A percentile compares a stretch with the other conserved stretches of the same genome.
Evolutionary conservation across 30 jellyfish, hydroid and myxozoan species (phyloP).

Genomic region (Nemopilema nomurai): DNA sequence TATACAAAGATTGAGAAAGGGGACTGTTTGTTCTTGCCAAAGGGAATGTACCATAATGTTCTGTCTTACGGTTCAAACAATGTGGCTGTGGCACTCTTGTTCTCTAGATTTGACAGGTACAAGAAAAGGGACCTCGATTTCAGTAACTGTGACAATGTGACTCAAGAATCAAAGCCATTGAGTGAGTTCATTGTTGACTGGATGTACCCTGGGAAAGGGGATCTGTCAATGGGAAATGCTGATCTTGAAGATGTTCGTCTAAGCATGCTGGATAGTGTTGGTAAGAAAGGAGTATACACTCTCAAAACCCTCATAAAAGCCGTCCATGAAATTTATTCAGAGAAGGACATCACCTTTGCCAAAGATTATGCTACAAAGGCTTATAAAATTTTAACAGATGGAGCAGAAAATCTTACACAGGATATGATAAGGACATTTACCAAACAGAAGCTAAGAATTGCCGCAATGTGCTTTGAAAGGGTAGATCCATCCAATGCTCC

Average conservation of each 20-base stretch:
- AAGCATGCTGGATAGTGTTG: slow-evolving; percentile 19
- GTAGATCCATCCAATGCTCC: slow-evolving; percentile 72
- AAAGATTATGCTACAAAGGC: slow-evolving; percentile 37
- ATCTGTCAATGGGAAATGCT: slow-evolving; percentile 85
- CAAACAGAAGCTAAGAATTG: slow-evolving; percentile 50
- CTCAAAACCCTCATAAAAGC: slow-evolving; percentile 40
- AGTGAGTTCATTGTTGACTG: slow-evolving; percentile 78
- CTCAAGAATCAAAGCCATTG: slow-evolving; percentile 56
- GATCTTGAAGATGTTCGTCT: slow-evolving; percentile 62
- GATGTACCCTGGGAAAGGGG: slow-evolving; percentile 87
- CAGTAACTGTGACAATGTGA: slow-evolving; percentile 43
- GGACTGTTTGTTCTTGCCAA: slow-evolving; percentile 81
- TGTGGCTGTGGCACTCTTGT: slow-evolving; percentile 79
- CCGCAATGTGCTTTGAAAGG: slow-evolving; percentile 57
- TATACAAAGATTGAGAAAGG: slow-evolving; percentile 66
- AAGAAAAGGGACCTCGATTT: slow-evolving; percentile 35
- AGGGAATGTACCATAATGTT: slow-evolving; percentile 79
- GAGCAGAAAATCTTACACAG: slow-evolving; percentile 27
- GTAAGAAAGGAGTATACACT: slow-evolving; percentile 17
- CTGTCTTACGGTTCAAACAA: slow-evolving; percentile 66
- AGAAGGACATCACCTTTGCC: slow-evolving; percentile 36
- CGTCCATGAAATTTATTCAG: slow-evolving; percentile 29
- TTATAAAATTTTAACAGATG: slow-evolving; percentile 23
- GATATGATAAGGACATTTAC: slow-evolving; percentile 30
- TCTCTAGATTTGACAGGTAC: slow-evolving; percentile 67